phyloP scores from a whole-genome alignment of 1,140 invertebrate genomes.

The Phocides pigmalion region DNA sequence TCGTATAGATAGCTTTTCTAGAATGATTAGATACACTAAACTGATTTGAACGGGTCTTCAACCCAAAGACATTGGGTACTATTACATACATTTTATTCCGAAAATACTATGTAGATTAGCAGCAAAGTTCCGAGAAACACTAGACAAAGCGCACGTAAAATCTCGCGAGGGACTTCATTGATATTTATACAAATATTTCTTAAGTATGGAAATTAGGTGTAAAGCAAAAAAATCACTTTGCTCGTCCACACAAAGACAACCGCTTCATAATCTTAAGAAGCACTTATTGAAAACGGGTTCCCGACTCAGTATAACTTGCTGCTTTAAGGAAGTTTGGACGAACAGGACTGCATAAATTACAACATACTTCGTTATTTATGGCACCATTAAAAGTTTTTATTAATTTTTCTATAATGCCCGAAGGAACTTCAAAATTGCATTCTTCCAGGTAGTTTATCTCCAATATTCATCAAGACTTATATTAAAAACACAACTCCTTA shows the following conservation, averaged over 20 bases:
- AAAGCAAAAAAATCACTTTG: neutral
- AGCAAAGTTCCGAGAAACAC: too few relatives aligned
- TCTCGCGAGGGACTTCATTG: too few relatives aligned
- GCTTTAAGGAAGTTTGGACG: constrained; percentile 8
- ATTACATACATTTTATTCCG: too few relatives aligned
- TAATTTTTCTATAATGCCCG: constrained; percentile 16
- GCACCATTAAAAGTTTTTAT: constrained; percentile 18
- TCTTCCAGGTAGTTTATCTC: constrained; percentile 1
- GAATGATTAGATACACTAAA: too few relatives aligned
- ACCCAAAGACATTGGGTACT: too few relatives aligned
- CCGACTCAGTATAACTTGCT: constrained; percentile 2
- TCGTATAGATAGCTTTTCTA: too few relatives aligned
- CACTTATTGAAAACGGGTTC: neutral
- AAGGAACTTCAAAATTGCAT: constrained; percentile 13
- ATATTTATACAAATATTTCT: neutral
- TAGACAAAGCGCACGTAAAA: too few relatives aligned
- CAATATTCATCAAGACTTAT: neutral
- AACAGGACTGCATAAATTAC: constrained; percentile 4
- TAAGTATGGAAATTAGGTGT: neutral
- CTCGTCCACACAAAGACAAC: neutral
- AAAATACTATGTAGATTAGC: too few relatives aligned
- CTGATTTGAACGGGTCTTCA: too few relatives aligned
- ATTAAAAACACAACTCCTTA: neutral
- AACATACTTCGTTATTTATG: constrained; percentile 21
- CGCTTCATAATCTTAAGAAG: constrained; percentile 2